Percentiles rank a stretch among this genome's conserved stretches.
Conservation (phyloP, 2,888 invertebrate genomes). For the Cheiracanthium punctorium region DNA sequence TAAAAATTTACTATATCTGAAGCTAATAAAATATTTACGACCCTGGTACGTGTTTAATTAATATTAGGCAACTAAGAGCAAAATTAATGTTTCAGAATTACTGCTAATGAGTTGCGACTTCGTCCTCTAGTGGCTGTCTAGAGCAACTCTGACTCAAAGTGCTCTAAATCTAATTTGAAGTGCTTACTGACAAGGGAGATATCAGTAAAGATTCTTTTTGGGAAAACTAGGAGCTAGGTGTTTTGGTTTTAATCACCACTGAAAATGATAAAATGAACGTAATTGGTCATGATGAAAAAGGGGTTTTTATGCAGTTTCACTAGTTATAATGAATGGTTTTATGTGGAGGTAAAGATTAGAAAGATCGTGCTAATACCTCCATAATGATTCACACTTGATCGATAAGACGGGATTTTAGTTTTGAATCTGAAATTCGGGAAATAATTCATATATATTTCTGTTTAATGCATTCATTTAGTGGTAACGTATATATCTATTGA, state of each 20-base stretch:
- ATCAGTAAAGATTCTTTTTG: neutral
- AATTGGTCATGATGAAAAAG: neutral
- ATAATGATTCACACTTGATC: too few species aligned
- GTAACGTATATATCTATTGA: too few species aligned
- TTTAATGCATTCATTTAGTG: too few species aligned
- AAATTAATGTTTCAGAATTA: neutral
- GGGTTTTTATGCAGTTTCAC: too few species aligned
- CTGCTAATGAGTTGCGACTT: neutral
- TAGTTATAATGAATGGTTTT: too few species aligned
- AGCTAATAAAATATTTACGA: neutral
- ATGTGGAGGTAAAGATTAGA: too few species aligned
- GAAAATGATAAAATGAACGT: neutral
- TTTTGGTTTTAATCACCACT: neutral
- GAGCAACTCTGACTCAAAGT: neutral
- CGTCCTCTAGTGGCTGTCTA: neutral
- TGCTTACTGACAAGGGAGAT: constrained; percentile 3
- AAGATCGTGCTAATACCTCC: too few species aligned
- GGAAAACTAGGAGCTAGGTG: neutral
- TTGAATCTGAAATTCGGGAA: too few species aligned
- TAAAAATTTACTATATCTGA: too few species aligned
- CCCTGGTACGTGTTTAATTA: neutral
- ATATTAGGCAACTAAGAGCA: neutral
- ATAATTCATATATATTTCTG: too few species aligned
- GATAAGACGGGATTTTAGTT: too few species aligned
- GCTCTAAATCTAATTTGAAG: neutral